Percentiles rank a stretch among this genome's conserved stretches.
Conservation (phyloP, 2,797 vertebrate species). For the Takifugu ocellatus region DNA sequence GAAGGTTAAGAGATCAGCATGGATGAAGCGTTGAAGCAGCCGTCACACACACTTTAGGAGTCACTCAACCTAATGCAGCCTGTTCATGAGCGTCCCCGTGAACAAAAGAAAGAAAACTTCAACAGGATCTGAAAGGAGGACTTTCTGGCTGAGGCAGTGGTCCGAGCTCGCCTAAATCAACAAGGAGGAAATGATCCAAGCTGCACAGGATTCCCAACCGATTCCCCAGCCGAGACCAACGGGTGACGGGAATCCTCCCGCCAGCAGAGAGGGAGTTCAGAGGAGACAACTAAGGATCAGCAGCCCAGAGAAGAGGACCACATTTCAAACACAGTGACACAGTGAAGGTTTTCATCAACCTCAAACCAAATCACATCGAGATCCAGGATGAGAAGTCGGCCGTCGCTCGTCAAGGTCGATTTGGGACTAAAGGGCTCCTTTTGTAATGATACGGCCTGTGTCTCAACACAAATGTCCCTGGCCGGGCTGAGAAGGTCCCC, state of each 20-base stretch:
- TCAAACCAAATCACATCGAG: slow-evolving; percentile 46
- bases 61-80: background rate
- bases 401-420: slow-evolving; percentile 67
- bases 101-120: background rate
- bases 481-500: slow-evolving; percentile 40
- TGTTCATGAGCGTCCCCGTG: background rate
- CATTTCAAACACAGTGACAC: slow-evolving; percentile 23
- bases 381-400: slow-evolving; percentile 53
- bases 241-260: background rate
- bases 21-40: background rate
- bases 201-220: background rate
- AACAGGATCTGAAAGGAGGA: background rate
- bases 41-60: background rate
- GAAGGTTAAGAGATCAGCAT: background rate
- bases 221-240: background rate
- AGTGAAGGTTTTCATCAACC: slow-evolving; percentile 30
- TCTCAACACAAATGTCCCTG: slow-evolving; percentile 38
- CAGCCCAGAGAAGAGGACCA: slow-evolving; percentile 31
- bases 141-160: background rate
- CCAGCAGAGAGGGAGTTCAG: background rate
- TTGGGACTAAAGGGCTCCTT: slow-evolving; percentile 56
- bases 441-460: slow-evolving; percentile 70
- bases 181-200: background rate
- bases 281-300: background rate
- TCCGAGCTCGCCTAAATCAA: background rate